Evolutionary conservation across 1,140 invertebrate genomes (phyloP).

Genomic region (Oryctes rhinoceros): DNA sequence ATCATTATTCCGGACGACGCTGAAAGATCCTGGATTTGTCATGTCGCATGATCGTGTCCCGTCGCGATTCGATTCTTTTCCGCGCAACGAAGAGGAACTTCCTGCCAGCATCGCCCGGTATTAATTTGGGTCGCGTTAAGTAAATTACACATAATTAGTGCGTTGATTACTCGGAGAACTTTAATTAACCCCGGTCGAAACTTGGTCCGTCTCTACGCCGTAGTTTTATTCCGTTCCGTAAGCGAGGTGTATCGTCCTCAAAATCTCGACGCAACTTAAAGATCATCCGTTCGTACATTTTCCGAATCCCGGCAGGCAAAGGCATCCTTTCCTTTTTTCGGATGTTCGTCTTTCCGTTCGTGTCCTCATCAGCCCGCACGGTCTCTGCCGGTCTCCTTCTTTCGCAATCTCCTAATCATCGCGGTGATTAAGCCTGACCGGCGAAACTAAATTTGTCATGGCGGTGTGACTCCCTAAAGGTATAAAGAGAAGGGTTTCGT

Average conservation of each 20-base stretch:
- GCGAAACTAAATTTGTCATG: slow-evolving; percentile 12
- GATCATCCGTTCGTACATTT: background rate
- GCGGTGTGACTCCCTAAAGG: background rate
- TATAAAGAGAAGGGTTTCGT: too few species aligned
- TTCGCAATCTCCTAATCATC: slow-evolving; percentile 8
- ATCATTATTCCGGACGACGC: slow-evolving; percentile 20
- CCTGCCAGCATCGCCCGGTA: background rate
- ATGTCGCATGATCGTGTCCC: background rate
- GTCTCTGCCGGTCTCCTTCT: background rate
- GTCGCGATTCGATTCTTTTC: background rate
- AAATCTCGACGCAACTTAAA: background rate
- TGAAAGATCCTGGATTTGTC: slow-evolving; percentile 7
- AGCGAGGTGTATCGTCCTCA: background rate
- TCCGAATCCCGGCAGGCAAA: background rate
- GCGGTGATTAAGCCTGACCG: slow-evolving; percentile 20
- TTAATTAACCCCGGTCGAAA: slow-evolving; percentile 31
- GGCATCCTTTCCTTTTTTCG: background rate
- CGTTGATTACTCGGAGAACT: slow-evolving; percentile 32
- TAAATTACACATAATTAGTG: slow-evolving; percentile 37
- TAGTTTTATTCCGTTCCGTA: background rate
- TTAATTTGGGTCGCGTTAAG: slow-evolving; percentile 27
- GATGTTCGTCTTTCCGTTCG: background rate
- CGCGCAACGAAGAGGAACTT: background rate
- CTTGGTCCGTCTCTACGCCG: background rate
- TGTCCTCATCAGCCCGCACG: background rate